phyloP scores from a whole-genome alignment of 2,797 vertebrate genomes.

The Alectoris magna region DNA sequence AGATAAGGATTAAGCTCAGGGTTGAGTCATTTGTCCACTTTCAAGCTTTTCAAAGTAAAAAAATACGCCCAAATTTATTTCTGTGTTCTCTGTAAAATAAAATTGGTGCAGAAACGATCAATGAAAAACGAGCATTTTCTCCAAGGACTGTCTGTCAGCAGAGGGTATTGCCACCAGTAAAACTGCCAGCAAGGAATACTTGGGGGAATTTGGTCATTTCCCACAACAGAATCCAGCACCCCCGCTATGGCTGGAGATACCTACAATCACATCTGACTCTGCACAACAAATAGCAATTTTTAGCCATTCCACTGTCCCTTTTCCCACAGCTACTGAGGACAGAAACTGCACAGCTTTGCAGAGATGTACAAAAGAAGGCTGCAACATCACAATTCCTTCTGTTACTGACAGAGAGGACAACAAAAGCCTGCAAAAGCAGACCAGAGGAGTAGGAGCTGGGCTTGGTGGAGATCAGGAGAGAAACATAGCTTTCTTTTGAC shows the following conservation, averaged over 20 bases:
- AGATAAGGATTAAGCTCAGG: not conserved
- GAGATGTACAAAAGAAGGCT: not conserved
- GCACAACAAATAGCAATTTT: not conserved
- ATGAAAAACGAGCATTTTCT: not conserved
- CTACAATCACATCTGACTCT: not conserved
- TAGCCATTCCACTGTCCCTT: not conserved
- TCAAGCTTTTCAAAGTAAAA: not conserved
- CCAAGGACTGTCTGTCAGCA: not conserved
- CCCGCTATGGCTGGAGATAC: not conserved
- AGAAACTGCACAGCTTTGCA: not conserved
- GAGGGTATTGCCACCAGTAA: not conserved
- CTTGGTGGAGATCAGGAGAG: not conserved
- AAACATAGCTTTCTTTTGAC: not conserved
- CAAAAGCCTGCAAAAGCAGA: not conserved
- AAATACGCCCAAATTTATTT: not conserved
- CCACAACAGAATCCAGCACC: not conserved
- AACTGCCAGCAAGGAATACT: not conserved
- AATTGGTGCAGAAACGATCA: not conserved
- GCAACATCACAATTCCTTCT: not conserved
- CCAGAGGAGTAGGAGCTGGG: fast-evolving
- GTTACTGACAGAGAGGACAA: not conserved
- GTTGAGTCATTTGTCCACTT: not conserved
- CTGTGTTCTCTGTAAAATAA: not conserved
- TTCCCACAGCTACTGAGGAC: not conserved
- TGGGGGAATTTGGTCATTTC: not conserved